Percentiles rank a stretch among this genome's conserved stretches.
Evolutionary conservation across 1,140 invertebrate genomes (phyloP).

Genomic region (Dendroctonus ponderosae): DNA sequence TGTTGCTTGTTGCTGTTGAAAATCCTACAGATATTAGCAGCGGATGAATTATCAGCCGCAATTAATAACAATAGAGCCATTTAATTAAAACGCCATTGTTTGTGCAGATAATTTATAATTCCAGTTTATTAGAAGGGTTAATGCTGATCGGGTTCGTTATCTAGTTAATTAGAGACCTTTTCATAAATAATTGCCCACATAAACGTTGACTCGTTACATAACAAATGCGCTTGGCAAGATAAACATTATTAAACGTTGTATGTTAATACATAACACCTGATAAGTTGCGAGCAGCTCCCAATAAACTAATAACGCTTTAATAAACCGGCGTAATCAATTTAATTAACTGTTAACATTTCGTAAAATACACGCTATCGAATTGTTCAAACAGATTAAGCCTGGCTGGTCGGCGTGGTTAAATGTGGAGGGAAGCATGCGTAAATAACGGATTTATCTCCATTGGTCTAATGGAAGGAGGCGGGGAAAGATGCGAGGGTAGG

Average conservation of each 20-base stretch:
- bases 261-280: conserved; percentile 27
- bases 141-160: conserved; percentile 15
- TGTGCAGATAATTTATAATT: conserved; percentile 22
- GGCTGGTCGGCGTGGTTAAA: conserved; percentile 28
- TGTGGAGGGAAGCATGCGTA: conserved; percentile 26
- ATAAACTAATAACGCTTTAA: conserved; percentile 31
- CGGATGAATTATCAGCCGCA: too few species aligned
- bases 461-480: conserved; percentile 27
- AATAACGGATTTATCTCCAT: conserved; percentile 21
- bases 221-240: conserved; percentile 14
- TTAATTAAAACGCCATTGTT: too few species aligned
- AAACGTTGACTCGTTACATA: conserved; percentile 6
- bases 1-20: too few species aligned
- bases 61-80: too few species aligned
- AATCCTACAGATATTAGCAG: too few species aligned
- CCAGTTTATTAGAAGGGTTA: conserved; percentile 13
- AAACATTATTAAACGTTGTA: conserved; percentile 16
- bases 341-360: conserved; percentile 28
- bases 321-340: conserved; percentile 32
- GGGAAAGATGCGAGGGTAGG: conserved; percentile 25
- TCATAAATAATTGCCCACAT: conserved; percentile 13
- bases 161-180: conserved; percentile 15
- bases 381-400: conserved; percentile 24
- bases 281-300: conserved; percentile 17
- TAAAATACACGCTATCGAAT: conserved; percentile 24